phyloP scores from a whole-genome alignment of 2,888 invertebrate genomes.

The Aphidius colemani region DNA sequence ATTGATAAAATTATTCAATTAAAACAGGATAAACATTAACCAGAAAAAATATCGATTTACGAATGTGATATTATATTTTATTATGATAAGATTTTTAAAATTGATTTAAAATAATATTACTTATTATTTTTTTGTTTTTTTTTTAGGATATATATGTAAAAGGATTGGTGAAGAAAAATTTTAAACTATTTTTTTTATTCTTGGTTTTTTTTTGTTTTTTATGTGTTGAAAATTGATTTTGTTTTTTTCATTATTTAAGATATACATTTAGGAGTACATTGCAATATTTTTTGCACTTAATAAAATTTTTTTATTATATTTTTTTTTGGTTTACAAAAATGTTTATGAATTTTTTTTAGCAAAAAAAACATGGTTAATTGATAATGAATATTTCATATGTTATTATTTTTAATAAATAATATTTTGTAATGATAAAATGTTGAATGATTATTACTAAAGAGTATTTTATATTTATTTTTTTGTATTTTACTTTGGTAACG shows the following conservation, averaged over 20 bases:
- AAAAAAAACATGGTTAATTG: conserved; percentile 21
- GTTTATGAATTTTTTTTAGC: too few species aligned
- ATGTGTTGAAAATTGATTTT: too few species aligned
- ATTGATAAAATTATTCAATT: too few species aligned
- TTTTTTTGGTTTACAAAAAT: too few species aligned
- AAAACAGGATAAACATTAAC: neutral
- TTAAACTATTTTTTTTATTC: too few species aligned
- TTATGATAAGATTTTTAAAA: neutral
- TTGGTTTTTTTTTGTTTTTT: too few species aligned
- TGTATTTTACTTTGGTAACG: conserved; percentile 33
- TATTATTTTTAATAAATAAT: neutral
- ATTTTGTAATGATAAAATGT: neutral
- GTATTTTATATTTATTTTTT: conserved; percentile 12
- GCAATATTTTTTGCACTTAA: conserved; percentile 48
- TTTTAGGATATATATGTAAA: neutral
- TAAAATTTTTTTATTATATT: too few species aligned
- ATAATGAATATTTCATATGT: conserved; percentile 10
- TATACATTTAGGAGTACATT: conserved; percentile 17
- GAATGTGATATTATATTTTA: too few species aligned
- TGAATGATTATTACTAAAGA: neutral
- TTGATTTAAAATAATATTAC: neutral
- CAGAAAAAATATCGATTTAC: too few species aligned
- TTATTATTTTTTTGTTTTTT: neutral
- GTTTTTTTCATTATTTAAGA: too few species aligned
- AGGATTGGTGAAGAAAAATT: neutral